Conservation (phyloP, 2,888 invertebrate genomes). For the Cyrtodaria siliqua region DNA sequence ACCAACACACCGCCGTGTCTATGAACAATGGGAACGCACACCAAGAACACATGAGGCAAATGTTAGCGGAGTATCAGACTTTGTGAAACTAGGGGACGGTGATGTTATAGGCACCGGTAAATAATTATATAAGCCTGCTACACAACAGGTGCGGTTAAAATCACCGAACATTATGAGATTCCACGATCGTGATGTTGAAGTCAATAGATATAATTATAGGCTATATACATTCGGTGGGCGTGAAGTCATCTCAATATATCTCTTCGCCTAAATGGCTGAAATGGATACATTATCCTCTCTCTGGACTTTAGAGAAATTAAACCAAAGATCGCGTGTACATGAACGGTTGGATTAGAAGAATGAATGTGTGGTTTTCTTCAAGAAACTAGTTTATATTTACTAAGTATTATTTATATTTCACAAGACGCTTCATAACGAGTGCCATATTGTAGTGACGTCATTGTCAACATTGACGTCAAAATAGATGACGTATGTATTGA, state of each 20-base stretch:
- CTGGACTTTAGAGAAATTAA: no score
- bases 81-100: conserved; percentile 57
- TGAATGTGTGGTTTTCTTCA: no score
- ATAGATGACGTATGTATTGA: not conserved
- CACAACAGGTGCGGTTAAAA: no score
- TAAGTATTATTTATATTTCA: not conserved
- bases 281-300: no score
- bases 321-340: no score
- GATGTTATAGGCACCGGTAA: not conserved
- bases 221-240: no score
- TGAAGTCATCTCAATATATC: no score
- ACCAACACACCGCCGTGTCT: conserved; percentile 55
- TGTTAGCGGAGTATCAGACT: conserved; percentile 70
- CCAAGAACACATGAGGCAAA: conserved; percentile 64
- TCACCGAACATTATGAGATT: no score
- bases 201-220: no score
- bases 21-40: conserved; percentile 63
- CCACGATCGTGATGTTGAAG: no score
- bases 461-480: not conserved
- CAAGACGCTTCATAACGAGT: not conserved
- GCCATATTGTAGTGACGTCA: not conserved
- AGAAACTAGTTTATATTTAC: not conserved
- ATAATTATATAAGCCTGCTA: not conserved
- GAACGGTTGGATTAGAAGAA: no score
- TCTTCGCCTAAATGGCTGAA: no score